Base-by-base conservation (phyloP, 2,888 invertebrate genomes). In the Anaspis maculata region DNA sequence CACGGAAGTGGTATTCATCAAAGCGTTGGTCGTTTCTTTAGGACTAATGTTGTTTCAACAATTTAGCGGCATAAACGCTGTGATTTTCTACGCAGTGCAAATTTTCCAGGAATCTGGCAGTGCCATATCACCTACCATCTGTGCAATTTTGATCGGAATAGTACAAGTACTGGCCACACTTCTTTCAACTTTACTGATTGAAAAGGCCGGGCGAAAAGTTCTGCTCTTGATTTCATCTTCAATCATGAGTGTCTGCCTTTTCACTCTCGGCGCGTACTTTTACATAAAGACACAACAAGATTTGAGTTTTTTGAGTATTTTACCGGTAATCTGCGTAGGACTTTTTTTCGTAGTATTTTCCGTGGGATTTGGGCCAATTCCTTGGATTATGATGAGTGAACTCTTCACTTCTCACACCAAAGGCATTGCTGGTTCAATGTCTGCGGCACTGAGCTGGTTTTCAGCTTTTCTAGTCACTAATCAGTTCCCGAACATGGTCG, bases 311-410 rank as follows among this genome's bases (percentile, higher is more conserved):
- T 53, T 44, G 22, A 44, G 42, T 6, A 45, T 42, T 21, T 27
- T 58, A 11, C 59, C 54, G 6, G 32, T 56, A 16, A 30, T 48
- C 11, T 47, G 51, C 25, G 32, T 59, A 4, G 44, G 52, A 1
- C 14, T 48, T 4, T 59, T 46, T 41, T 43, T 55, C 12, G 31
- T 57, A 5, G 46, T 43, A 1, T 83, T 79, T 50, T 76, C 78
- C 0, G 59, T 76, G 13, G 83, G 83, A 1, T 76, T 73, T 12
- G 83, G 82, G 0, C 81, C 82, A 0, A 76, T 83, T 14, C 83
- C 83, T 1, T 82, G 83, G 80, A 61, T 83, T 51, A 75, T 83
- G 71, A 49, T 76, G 12, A 67, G 81, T 27, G 82, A 83, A 57
- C 68, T 83, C 23, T 76, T 85, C 46, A 70, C 83, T 3, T 59